A percentile compares a stretch with the other conserved stretches of the same genome.
Evolutionary conservation across 2,888 invertebrate species (phyloP).

Genomic region (Patella pellucida): DNA sequence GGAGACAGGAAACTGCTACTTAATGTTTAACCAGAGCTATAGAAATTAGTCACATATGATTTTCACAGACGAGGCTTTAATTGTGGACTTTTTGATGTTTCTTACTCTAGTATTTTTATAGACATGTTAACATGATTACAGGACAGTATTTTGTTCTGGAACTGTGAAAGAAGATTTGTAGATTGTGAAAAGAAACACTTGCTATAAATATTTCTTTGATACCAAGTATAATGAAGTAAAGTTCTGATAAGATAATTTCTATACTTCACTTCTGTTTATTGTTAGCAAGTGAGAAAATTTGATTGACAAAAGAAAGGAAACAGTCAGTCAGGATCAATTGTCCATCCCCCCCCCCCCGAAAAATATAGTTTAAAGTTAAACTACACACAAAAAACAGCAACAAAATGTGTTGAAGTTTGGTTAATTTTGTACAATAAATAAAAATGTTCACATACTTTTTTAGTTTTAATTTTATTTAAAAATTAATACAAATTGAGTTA

Average conservation of each 20-base stretch:
- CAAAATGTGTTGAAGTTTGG: too few species aligned
- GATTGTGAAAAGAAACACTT: conserved; percentile 9
- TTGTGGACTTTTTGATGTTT: conserved; percentile 11
- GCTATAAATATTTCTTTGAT: conserved; percentile 11
- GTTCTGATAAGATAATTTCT: conserved; percentile 3
- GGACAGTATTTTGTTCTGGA: conserved; percentile 1
- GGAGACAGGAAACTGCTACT: conserved; percentile 20
- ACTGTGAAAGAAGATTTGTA: conserved; percentile 2
- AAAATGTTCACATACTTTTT: too few species aligned
- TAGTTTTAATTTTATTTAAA: too few species aligned
- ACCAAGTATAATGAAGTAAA: conserved; percentile 1
- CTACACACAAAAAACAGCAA: too few species aligned
- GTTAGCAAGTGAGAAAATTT: too few species aligned
- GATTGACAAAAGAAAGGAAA: too few species aligned
- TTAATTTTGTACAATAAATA: too few species aligned
- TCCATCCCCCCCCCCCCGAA: too few species aligned
- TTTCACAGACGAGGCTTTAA: conserved; percentile 16
- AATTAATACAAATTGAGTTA: too few species aligned
- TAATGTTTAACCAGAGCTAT: conserved; percentile 15
- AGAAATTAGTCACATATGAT: conserved; percentile 26
- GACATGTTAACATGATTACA: not conserved
- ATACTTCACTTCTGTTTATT: not conserved
- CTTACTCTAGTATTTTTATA: not conserved
- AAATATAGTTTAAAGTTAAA: too few species aligned
- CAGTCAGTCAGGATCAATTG: too few species aligned